Evolutionary conservation across 2,113 vertebrate species (phyloP).

Genomic region (Tapirus terrestris): DNA sequence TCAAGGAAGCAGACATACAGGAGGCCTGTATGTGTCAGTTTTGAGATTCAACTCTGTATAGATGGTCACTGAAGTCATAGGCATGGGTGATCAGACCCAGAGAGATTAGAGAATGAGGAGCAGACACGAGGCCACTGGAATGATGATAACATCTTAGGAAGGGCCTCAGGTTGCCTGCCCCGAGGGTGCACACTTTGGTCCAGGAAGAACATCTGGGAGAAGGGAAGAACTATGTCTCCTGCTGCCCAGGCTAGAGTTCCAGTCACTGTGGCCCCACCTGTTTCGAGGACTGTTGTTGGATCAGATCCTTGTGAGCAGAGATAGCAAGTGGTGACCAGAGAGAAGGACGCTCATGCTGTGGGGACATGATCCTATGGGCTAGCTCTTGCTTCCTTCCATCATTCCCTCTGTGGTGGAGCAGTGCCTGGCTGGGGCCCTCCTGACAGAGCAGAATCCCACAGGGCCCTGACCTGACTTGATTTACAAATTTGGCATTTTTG

Average conservation of each 20-base stretch:
- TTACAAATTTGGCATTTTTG: not conserved
- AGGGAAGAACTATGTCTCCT: too few species aligned
- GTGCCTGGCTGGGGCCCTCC: too few species aligned
- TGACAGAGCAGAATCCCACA: not conserved
- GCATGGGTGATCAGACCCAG: too few species aligned
- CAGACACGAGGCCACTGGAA: not conserved
- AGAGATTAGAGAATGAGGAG: not conserved
- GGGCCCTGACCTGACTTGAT: not conserved
- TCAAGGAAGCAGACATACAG: not conserved
- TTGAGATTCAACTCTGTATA: not conserved
- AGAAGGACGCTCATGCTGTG: too few species aligned
- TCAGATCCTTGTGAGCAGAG: not conserved
- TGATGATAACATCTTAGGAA: too few species aligned
- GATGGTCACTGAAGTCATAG: not conserved
- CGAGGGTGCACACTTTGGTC: too few species aligned
- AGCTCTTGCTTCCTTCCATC: too few species aligned
- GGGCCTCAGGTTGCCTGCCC: too few species aligned
- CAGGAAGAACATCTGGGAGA: too few species aligned
- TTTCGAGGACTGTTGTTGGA: not conserved
- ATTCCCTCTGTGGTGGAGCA: too few species aligned
- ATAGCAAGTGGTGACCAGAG: not conserved
- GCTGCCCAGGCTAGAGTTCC: not conserved
- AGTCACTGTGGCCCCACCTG: not conserved
- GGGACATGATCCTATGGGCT: too few species aligned
- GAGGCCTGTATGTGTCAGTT: too few species aligned